phyloP scores from a whole-genome alignment of 1,140 invertebrate species.

The Nebria ingens region DNA sequence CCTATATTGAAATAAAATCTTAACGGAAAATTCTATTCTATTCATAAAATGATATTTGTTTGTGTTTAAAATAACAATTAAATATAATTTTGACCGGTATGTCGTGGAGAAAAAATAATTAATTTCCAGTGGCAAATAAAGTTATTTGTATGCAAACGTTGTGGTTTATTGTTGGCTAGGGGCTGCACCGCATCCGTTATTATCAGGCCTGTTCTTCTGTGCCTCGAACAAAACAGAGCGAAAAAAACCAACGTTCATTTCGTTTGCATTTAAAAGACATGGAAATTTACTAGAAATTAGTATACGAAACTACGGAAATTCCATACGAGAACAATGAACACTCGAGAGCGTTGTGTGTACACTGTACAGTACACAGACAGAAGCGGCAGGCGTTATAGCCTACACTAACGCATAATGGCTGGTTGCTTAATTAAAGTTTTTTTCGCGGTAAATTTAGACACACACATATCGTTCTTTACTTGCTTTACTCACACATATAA shows the following conservation, averaged over 20 bases:
- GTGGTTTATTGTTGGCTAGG: background rate
- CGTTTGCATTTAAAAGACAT: conserved; percentile 8
- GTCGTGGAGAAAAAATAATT: conserved; percentile 6
- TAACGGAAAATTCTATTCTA: too few species aligned
- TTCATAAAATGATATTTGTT: too few species aligned
- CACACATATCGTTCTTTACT: background rate
- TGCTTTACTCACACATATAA: background rate
- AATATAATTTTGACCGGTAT: background rate
- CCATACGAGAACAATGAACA: background rate
- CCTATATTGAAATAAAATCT: too few species aligned
- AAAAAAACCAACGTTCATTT: conserved; percentile 1
- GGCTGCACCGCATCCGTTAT: background rate
- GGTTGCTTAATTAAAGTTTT: too few species aligned
- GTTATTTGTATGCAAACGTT: conserved; percentile 3
- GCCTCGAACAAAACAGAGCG: too few species aligned
- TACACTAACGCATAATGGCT: too few species aligned
- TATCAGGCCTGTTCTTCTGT: too few species aligned
- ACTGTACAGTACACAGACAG: background rate
- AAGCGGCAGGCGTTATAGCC: too few species aligned
- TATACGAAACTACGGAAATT: background rate
- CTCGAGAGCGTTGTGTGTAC: background rate
- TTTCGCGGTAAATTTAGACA: background rate
- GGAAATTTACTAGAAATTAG: conserved; percentile 2
- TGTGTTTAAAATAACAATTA: background rate
- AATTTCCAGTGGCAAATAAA: conserved; percentile 2